phyloP scores from a whole-genome alignment of 2,797 vertebrate species.

The Phoeniculus purpureus region DNA sequence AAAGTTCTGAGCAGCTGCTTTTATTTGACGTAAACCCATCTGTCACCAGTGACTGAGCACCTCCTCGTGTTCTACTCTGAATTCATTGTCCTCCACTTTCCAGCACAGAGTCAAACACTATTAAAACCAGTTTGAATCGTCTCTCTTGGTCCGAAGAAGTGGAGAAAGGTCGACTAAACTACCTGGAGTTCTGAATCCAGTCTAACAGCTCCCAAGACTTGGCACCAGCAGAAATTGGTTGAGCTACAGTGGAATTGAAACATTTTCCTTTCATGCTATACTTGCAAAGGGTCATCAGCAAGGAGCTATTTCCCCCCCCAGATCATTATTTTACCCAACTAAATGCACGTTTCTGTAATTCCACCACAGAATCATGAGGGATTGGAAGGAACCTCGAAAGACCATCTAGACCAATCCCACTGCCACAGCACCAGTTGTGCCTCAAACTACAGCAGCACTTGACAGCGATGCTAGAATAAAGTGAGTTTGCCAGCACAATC shows the following conservation, averaged over 20 bases:
- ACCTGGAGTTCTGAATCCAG: not conserved
- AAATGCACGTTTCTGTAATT: not conserved
- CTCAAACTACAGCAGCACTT: not conserved
- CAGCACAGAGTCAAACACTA: not conserved
- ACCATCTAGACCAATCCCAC: too few species aligned
- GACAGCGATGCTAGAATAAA: not conserved
- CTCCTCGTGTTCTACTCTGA: not conserved
- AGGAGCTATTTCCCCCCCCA: not conserved
- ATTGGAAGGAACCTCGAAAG: too few species aligned
- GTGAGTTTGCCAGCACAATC: not conserved
- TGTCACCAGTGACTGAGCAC: not conserved
- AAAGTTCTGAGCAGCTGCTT: not conserved
- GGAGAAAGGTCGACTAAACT: not conserved
- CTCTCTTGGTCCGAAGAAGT: not conserved
- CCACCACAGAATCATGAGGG: too few species aligned
- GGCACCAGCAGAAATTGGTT: not conserved
- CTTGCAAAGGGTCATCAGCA: not conserved
- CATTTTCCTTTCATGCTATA: not conserved
- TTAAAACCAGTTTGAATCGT: not conserved
- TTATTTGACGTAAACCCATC: not conserved
- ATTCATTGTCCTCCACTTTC: not conserved
- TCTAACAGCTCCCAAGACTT: not conserved
- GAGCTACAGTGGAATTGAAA: not conserved
- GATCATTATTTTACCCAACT: constrained; percentile 14
- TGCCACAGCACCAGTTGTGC: not conserved